Evolutionary conservation across 2,888 invertebrate genomes (phyloP), one percentile per base, ranked within the genome.

Genomic region (Cryptocephalus moraei): DNA sequence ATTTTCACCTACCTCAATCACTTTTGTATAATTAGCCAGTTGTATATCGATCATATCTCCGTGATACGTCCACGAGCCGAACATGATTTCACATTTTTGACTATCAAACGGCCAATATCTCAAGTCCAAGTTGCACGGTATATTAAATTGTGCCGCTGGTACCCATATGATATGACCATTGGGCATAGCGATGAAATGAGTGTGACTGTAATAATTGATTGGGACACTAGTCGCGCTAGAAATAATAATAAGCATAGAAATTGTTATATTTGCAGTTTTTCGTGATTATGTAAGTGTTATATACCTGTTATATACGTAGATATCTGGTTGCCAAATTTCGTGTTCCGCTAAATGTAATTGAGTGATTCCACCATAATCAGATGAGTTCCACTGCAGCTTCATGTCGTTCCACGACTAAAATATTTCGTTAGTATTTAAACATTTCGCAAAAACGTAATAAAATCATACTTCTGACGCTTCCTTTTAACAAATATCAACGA

Each of bases 291-390:
- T 44, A 12, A n/a, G n/a, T n/a, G n/a, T n/a, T 34, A 32, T 33
- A 47, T 61, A 80, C 69, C 80, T 79, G 69, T 87, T 88, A 56
- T 83, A 80, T 10, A 86, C 73, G 51, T 77, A 76, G 49, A 88
- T 73, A 67, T 86, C 88, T 4, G 88, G 90, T 66, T 79, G 78
- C 86, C 90, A 91, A 56, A 89, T 74, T 63, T 86, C 84, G 65
- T 81, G 82, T 49, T 80, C 80, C 8, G 79, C 77, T 59, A 84
- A 71, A 62, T 82, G 76, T 36, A 83, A 68, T 39, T 68, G 66
- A 13, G 70, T 71, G 44, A 87, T 73, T 32, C 78, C 81, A 56
- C 80, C 82, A 55, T 84, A 86, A 14, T 80, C 77, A 2, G 73
- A 70, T 0, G 75, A 66, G 62, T 86, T 82, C 89, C 89, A 90